These are phyloP conservation scores for Lysiphlebus fabarum DNA, from an alignment of 1,140 invertebrate species.

Conservation along the genomic window DNA sequence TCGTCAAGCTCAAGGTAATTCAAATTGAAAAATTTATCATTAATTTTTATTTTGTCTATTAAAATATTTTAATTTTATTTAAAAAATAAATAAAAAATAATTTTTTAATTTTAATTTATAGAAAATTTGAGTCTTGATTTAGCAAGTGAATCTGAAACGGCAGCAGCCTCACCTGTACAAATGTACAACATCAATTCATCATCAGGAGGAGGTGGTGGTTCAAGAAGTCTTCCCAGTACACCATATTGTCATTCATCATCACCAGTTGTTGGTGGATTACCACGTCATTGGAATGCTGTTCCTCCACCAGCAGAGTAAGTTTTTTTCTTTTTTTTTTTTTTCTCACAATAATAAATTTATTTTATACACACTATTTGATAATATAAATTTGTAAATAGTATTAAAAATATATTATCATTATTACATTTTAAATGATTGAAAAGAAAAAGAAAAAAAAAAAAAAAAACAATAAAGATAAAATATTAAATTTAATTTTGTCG, in stretches of 20 bases:
- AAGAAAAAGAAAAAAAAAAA: no score
- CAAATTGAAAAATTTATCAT: no score
- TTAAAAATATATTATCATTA: neutral
- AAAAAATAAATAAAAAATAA: no score
- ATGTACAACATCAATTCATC: constrained; percentile 46
- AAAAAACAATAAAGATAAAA: no score
- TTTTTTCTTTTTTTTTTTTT: neutral
- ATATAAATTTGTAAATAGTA: no score
- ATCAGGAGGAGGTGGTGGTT: constrained; percentile 36
- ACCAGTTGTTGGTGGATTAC: constrained; percentile 42
- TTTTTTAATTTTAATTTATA: no score
- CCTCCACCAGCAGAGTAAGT: constrained; percentile 41
- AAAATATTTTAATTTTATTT: constrained; percentile 31
- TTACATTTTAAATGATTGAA: neutral
- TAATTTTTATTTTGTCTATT: no score
- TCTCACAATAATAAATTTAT: no score
- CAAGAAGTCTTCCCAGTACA: constrained; percentile 48
- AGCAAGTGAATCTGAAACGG: constrained; percentile 46
- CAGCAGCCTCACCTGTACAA: constrained; percentile 43
- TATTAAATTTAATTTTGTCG: no score
- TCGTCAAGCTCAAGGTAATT: constrained; percentile 19
- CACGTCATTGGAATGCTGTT: constrained; percentile 39
- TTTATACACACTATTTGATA: no score
- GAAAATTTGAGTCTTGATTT: constrained; percentile 35
- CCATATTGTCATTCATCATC: constrained; percentile 50